phyloP scores from a whole-genome alignment of 2,113 vertebrate species.

The Boulengeromyrus knoepffleri region DNA sequence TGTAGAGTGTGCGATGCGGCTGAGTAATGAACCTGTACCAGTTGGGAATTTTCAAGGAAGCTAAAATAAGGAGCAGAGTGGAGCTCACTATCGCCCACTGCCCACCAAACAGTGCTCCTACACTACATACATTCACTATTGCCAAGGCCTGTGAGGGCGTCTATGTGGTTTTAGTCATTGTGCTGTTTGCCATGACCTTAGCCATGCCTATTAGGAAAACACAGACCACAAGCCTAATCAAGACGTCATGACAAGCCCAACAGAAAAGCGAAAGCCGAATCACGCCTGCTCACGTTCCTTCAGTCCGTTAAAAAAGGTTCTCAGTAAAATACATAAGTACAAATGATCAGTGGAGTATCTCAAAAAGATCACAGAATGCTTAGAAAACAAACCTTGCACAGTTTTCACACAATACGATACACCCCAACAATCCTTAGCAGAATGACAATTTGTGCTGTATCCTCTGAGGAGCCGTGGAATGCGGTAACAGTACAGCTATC shows the following conservation, averaged over 20 bases:
- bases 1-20: neutral
- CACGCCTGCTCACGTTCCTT: neutral
- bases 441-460: neutral
- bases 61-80: neutral
- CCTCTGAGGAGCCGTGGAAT: neutral
- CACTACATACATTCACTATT: constrained; percentile 5
- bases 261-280: neutral
- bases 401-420: neutral
- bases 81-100: neutral
- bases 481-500: neutral
- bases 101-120: neutral
- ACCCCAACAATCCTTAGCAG: neutral
- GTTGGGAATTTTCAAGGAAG: neutral
- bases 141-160: neutral
- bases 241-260: neutral
- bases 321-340: constrained; percentile 4
- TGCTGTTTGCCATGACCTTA: neutral
- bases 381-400: constrained; percentile 4
- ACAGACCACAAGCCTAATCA: neutral
- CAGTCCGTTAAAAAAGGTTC: neutral
- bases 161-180: neutral
- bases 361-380: constrained; percentile 7
- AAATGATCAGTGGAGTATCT: neutral
- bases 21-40: neutral
- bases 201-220: neutral